Conservation (phyloP, 2,888 invertebrate genomes). For the Ptychoptera albimana region DNA sequence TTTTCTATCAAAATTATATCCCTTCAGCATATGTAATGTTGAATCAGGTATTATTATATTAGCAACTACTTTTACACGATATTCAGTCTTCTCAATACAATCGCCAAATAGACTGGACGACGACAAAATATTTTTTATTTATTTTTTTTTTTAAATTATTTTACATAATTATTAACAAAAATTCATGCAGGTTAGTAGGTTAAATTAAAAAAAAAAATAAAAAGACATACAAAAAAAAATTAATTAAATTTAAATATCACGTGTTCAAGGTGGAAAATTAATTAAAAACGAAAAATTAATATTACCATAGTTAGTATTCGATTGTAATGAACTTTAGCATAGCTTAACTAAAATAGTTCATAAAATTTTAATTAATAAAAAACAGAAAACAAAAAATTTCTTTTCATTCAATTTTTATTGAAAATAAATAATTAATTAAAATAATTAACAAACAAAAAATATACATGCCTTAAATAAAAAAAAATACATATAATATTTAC, state of each 20-base stretch:
- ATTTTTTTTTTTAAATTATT: neutral
- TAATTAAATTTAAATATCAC: conserved; percentile 1
- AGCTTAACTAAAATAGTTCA: neutral
- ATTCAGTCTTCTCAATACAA: conserved; percentile 4
- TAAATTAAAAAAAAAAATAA: conserved; percentile 1
- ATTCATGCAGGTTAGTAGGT: neutral
- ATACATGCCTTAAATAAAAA: neutral
- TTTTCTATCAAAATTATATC: too few relatives aligned
- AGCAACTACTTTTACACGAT: conserved; percentile 4
- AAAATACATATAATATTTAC: neutral
- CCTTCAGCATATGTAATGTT: too few relatives aligned
- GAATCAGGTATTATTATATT: neutral
- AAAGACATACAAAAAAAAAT: conserved; percentile 2
- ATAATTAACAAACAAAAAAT: neutral
- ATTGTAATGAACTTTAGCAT: conserved; percentile 3
- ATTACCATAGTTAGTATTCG: conserved; percentile 4
- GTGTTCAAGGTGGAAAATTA: too few relatives aligned
- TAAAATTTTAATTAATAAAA: conserved; percentile 4
- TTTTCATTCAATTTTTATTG: conserved; percentile 3
- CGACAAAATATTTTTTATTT: too few relatives aligned
- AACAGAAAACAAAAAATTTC: conserved; percentile 11
- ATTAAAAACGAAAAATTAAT: neutral
- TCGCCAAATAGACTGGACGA: conserved; percentile 7
- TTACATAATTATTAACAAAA: neutral
- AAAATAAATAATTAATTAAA: conserved; percentile 1